Evolutionary conservation across 2,797 vertebrate genomes (phyloP).

Genomic region (Pangasius larnaudii): DNA sequence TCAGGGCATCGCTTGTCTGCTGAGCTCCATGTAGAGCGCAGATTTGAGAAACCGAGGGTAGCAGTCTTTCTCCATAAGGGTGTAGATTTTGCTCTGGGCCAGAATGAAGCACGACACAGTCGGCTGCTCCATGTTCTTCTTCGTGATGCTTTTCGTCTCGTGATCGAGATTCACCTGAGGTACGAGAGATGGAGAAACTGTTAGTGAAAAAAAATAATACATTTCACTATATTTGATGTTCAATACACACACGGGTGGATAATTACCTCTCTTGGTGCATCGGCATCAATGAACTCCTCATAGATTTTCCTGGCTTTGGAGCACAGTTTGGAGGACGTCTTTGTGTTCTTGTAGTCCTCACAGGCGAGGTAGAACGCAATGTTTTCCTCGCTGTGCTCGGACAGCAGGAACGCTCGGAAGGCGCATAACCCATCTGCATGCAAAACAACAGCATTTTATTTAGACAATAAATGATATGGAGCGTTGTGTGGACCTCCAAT

Average conservation of each 20-base stretch:
- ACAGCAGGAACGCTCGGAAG: conserved; percentile 90
- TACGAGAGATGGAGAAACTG: neutral
- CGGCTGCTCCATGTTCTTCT: conserved; percentile 74
- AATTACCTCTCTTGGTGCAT: conserved; percentile 91
- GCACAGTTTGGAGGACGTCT: conserved; percentile 83
- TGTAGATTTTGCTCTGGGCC: conserved; percentile 86
- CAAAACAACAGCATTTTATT: neutral
- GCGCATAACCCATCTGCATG: conserved; percentile 87
- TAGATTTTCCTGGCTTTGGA: conserved; percentile 91
- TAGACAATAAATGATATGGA: too few relatives aligned
- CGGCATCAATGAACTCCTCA: conserved; percentile 86
- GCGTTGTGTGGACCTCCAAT: conserved; percentile 19
- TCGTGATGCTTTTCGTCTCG: conserved; percentile 81
- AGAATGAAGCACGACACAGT: conserved; percentile 77
- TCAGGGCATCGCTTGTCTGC: conserved; percentile 61
- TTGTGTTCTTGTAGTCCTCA: conserved; percentile 88
- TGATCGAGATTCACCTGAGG: conserved; percentile 92
- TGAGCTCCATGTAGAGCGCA: conserved; percentile 70
- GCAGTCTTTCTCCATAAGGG: conserved; percentile 95
- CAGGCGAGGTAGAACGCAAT: conserved; percentile 95
- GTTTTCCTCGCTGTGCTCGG: conserved; percentile 97
- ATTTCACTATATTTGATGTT: neutral
- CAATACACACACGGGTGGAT: neutral
- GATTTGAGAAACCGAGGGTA: conserved; percentile 92
- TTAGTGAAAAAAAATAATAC: neutral